Conservation (phyloP, 1,140 invertebrate genomes). For the Notospermus geniculatus region DNA sequence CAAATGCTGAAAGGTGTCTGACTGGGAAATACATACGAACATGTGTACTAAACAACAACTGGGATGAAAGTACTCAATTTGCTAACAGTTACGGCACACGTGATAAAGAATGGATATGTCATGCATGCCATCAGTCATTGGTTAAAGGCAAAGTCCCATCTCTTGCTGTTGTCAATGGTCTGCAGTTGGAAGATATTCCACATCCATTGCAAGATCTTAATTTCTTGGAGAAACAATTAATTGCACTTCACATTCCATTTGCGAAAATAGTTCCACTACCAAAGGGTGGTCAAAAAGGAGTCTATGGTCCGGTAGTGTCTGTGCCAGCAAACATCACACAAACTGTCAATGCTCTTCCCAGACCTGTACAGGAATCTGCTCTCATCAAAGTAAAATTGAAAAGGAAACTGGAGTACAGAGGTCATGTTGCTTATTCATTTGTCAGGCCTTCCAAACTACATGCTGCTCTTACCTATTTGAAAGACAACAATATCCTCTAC, state of each 20-base stretch:
- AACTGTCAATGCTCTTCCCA: neutral
- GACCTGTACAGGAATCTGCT: neutral
- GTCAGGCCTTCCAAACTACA: neutral
- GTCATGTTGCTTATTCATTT: too few species aligned
- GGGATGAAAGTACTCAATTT: neutral
- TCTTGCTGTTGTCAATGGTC: neutral
- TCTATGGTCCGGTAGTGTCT: too few species aligned
- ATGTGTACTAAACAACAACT: neutral
- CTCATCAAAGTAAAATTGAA: too few species aligned
- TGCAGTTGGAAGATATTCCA: neutral
- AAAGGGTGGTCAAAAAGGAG: too few species aligned
- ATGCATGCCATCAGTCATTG: neutral
- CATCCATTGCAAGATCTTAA: too few species aligned
- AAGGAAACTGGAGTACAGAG: too few species aligned
- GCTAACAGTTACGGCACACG: too few species aligned
- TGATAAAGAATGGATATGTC: too few species aligned
- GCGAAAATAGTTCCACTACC: too few species aligned
- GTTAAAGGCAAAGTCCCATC: neutral
- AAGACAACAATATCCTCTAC: neutral
- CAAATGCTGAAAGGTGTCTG: neutral
- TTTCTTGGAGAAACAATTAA: too few species aligned
- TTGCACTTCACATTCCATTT: too few species aligned
- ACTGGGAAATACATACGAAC: neutral
- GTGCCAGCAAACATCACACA: neutral
- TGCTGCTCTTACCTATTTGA: neutral